phyloP scores from a whole-genome alignment of 2,113 vertebrate species.

The Larimichthys polyactis region DNA sequence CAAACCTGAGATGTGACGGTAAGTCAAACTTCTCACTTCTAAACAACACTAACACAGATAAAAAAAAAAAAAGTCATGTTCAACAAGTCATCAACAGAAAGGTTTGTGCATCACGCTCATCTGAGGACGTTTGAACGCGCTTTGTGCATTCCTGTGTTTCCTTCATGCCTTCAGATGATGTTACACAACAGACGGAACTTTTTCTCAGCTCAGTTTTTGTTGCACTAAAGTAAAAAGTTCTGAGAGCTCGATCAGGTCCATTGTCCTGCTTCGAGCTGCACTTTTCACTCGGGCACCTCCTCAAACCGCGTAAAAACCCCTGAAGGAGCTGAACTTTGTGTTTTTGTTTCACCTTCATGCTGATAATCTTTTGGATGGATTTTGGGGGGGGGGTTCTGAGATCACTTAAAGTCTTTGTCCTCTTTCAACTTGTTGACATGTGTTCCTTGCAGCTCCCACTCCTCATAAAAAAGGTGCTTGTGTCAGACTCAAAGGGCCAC shows the following conservation, averaged over 20 bases:
- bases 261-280: not conserved
- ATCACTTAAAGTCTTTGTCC: conserved; percentile 62
- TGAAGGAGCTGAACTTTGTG: no score
- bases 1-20: conserved; percentile 70
- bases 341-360: not conserved
- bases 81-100: not conserved
- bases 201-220: not conserved
- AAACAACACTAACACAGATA: no score
- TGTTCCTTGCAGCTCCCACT: conserved; percentile 8
- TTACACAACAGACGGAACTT: conserved; percentile 1
- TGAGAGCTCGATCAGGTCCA: not conserved
- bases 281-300: not conserved
- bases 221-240: not conserved
- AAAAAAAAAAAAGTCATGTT: rapidly evolving
- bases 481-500: conserved; percentile 40
- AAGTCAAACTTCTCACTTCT: conserved; percentile 20
- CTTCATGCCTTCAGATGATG: not conserved
- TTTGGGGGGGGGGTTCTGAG: conserved; percentile 4
- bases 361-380: not conserved
- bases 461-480: conserved; percentile 32
- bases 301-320: not conserved
- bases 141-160: not conserved
- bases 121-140: not conserved
- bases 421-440: conserved; percentile 52
- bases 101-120: not conserved